Evolutionary conservation across 1,140 invertebrate genomes (phyloP).

Genomic region (Formica exsecta): DNA sequence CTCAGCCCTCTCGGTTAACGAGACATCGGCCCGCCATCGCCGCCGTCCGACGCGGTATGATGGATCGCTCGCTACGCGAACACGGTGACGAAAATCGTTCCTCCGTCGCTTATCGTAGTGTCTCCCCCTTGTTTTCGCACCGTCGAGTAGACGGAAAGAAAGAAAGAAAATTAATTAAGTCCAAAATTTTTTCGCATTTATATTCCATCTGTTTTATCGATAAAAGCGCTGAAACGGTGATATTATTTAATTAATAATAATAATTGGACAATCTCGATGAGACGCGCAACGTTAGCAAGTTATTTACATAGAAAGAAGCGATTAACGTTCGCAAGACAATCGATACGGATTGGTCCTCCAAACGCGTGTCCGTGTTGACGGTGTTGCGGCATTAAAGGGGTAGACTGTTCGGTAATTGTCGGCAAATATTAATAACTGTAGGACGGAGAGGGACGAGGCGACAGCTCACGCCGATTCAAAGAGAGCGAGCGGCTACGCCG

Average conservation of each 20-base stretch:
- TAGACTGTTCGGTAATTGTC: constrained; percentile 85
- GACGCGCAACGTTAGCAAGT: background rate
- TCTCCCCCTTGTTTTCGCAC: constrained; percentile 52
- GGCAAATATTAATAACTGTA: constrained; percentile 86
- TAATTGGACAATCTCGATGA: background rate
- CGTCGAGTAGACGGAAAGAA: background rate
- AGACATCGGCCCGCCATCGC: constrained; percentile 60
- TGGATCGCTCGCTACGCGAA: constrained; percentile 66
- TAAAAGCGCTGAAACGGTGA: background rate
- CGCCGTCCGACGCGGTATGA: constrained; percentile 61
- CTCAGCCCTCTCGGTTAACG: constrained; percentile 72
- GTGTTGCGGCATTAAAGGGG: constrained; percentile 83
- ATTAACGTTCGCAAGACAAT: constrained; percentile 16
- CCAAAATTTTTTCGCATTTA: background rate
- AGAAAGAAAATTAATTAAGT: constrained; percentile 20
- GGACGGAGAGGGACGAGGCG: constrained; percentile 65
- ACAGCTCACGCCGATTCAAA: constrained; percentile 65
- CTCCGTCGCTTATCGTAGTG: constrained; percentile 1
- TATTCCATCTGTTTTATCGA: background rate
- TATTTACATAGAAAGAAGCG: background rate
- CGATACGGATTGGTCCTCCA: constrained; percentile 70
- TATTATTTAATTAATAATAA: background rate
- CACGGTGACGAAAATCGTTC: constrained; percentile 45
- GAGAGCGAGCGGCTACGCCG: constrained; percentile 64
- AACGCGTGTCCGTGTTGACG: constrained; percentile 84